Percentiles rank a stretch among this genome's conserved stretches.
Conservation (phyloP, 2,113 vertebrate species). For the Myotis davidii region DNA sequence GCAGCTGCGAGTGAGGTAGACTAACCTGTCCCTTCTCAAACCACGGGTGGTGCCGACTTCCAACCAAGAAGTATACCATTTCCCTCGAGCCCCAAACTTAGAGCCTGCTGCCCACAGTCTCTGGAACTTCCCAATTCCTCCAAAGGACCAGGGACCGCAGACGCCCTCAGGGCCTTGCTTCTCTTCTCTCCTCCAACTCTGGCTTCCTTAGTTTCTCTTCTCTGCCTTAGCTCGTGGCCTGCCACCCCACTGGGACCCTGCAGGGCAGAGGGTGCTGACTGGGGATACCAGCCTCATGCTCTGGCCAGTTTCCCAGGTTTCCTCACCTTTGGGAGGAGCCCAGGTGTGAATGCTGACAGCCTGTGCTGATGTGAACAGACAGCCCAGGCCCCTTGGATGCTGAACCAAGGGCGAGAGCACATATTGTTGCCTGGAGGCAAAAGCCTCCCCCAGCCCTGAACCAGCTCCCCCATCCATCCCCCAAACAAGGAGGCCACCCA, state of each 20-base stretch:
- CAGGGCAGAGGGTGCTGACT: neutral
- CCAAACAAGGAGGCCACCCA: neutral
- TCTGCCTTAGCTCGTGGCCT: neutral
- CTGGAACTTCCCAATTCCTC: neutral
- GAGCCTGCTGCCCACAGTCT: neutral
- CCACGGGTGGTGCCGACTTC: neutral
- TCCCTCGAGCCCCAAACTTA: fast-evolving
- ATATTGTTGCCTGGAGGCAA: neutral
- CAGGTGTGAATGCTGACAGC: neutral
- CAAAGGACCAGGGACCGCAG: neutral
- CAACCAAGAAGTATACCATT: fast-evolving
- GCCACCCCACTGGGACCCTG: neutral
- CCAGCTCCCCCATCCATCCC: neutral
- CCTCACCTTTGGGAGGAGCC: neutral
- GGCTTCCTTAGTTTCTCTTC: neutral
- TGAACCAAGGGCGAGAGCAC: neutral
- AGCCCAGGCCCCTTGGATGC: neutral
- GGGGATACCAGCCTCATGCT: neutral
- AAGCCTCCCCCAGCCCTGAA: fast-evolving
- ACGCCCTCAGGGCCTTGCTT: neutral
- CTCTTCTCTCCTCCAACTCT: neutral
- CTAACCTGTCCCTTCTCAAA: neutral
- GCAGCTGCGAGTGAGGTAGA: neutral
- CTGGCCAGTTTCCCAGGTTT: neutral
- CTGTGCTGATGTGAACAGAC: neutral